Percentiles rank a stretch among this genome's conserved stretches.
Evolutionary conservation across 1,140 invertebrate species (phyloP).

Genomic region (Heliconius nattereri): DNA sequence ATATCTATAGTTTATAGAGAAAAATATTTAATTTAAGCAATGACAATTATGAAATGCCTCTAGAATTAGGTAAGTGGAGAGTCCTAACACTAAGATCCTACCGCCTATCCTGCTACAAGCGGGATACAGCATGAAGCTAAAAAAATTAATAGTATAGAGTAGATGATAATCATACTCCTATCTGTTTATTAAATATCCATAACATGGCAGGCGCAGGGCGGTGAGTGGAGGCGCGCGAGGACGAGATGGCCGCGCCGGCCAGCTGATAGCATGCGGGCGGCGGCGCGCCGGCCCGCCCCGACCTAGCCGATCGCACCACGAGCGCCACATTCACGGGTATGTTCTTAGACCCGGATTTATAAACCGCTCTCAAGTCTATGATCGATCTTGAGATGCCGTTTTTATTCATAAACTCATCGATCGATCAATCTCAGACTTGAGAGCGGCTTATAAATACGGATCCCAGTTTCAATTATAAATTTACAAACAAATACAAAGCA

Average conservation of each 20-base stretch:
- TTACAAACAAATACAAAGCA: neutral
- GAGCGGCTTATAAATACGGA: too few relatives aligned
- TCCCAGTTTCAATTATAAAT: neutral
- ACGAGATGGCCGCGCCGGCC: constrained; percentile 68
- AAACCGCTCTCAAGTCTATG: too few relatives aligned
- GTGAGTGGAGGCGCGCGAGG: constrained; percentile 65
- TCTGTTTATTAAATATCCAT: neutral
- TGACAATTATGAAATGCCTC: too few relatives aligned
- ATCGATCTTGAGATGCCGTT: too few relatives aligned
- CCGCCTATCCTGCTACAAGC: too few relatives aligned
- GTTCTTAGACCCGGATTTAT: neutral
- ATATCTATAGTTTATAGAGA: neutral
- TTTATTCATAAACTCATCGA: too few relatives aligned
- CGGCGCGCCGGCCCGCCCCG: constrained; percentile 75
- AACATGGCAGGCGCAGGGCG: constrained; percentile 59
- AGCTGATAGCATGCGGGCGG: constrained; percentile 80
- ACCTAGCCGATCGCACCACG: constrained; percentile 73
- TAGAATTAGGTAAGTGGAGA: too few relatives aligned
- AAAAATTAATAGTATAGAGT: neutral
- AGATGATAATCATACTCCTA: neutral
- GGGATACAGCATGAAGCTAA: too few relatives aligned
- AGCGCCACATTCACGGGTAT: constrained; percentile 75
- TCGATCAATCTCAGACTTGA: too few relatives aligned
- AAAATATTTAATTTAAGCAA: neutral
- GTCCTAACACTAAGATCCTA: too few relatives aligned